A percentile compares a stretch with the other conserved stretches of the same genome.
phyloP scores from a whole-genome alignment of 2,797 vertebrate genomes.

The Mico argentatus region DNA sequence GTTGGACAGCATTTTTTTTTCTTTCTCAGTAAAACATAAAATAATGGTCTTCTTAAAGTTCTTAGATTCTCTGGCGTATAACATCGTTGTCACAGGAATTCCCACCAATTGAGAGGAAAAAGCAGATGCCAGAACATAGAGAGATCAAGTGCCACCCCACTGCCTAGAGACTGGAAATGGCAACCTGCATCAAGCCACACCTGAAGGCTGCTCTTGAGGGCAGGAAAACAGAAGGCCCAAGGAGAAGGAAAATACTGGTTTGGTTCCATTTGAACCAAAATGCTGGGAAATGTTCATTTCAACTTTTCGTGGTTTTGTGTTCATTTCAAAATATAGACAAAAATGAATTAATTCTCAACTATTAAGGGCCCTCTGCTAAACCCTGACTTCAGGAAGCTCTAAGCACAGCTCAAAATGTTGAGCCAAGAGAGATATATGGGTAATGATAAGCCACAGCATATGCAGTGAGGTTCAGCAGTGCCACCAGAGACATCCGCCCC shows the following conservation, averaged over 20 bases:
- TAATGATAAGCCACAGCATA: neutral
- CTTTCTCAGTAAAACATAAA: slow-evolving; percentile 23
- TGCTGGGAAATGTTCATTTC: neutral
- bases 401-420: neutral
- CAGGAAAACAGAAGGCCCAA: neutral
- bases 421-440: neutral
- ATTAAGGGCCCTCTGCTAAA: neutral
- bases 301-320: neutral
- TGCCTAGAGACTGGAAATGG: neutral
- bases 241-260: neutral
- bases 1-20: neutral
- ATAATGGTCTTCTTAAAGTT: neutral
- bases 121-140: neutral
- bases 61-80: neutral
- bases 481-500: neutral
- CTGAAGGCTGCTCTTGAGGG: neutral
- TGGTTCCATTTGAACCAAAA: neutral
- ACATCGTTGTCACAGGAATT: neutral
- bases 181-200: neutral
- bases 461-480: neutral
- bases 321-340: neutral
- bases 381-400: neutral
- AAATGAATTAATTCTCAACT: neutral
- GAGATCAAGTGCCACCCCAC: neutral
- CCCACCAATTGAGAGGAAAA: neutral